phyloP scores from a whole-genome alignment of 2,113 vertebrate species.

The Puffinus mauretanicus region DNA sequence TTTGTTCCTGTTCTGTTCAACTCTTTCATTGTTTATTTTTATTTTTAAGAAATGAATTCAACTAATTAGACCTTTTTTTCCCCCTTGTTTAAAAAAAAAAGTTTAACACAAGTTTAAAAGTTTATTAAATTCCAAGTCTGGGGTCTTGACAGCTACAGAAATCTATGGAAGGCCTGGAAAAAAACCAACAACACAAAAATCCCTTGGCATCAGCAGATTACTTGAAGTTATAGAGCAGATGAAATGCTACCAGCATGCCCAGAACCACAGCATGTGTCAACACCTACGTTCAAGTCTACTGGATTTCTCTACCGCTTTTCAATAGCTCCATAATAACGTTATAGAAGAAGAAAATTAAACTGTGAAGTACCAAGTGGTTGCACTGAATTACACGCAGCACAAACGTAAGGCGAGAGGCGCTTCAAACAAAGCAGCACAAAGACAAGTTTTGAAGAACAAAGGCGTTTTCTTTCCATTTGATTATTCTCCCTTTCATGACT shows the following conservation, averaged over 20 bases:
- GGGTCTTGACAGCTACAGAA: background rate
- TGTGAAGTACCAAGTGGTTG: background rate
- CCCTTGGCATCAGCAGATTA: background rate
- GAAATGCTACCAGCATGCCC: background rate
- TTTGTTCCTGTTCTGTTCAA: background rate
- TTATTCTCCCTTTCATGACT: background rate
- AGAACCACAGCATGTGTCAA: background rate
- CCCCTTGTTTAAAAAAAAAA: too few species aligned
- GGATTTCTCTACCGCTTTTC: background rate
- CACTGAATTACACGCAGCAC: background rate
- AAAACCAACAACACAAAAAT: background rate
- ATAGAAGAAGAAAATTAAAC: background rate
- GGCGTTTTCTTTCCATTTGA: background rate
- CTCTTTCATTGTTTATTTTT: too few species aligned
- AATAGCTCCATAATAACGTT: background rate
- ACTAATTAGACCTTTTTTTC: too few species aligned
- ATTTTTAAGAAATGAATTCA: too few species aligned
- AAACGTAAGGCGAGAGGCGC: background rate
- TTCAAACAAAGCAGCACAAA: background rate
- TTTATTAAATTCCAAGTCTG: background rate
- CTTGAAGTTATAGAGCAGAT: background rate
- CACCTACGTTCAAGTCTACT: background rate
- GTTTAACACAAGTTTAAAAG: background rate
- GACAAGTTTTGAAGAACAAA: background rate
- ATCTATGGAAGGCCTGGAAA: background rate